These are phyloP conservation scores for Callionymus lyra DNA, from an alignment of 2,113 vertebrate genomes.

Conservation along the genomic window DNA sequence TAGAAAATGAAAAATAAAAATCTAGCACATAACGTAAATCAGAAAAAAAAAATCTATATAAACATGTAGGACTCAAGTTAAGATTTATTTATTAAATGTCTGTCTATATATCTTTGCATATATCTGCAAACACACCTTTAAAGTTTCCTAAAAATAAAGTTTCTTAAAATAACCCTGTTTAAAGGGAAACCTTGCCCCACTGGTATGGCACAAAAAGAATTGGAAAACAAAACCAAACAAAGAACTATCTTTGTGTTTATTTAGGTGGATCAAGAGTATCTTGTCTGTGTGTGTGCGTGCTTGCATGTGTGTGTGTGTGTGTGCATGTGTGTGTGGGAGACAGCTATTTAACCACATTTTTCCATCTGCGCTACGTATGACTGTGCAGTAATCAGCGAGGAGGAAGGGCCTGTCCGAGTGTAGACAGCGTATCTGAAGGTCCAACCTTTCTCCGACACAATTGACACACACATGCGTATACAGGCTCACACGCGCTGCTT, in stretches of 20 bases:
- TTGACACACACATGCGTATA: slow-evolving; percentile 15
- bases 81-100: no score
- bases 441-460: slow-evolving; percentile 32
- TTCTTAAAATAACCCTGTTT: slow-evolving; percentile 24
- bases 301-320: slow-evolving; percentile 9
- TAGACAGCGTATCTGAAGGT: slow-evolving; percentile 51
- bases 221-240: slow-evolving; percentile 38
- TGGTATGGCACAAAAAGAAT: slow-evolving; percentile 13
- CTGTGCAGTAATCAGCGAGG: slow-evolving; percentile 47
- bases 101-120: slow-evolving; percentile 5
- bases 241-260: slow-evolving; percentile 48
- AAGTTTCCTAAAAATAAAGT: slow-evolving; percentile 28
- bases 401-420: slow-evolving; percentile 49
- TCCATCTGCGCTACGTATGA: slow-evolving; percentile 37
- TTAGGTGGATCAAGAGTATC: slow-evolving; percentile 35
- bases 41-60: no score
- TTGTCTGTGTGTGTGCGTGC: slow-evolving; percentile 28
- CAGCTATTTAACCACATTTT: slow-evolving; percentile 30
- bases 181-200: no score
- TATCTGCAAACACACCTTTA: slow-evolving; percentile 12
- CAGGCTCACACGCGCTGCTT: slow-evolving; percentile 4
- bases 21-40: no score
- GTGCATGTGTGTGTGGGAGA: slow-evolving; percentile 7
- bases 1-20: no score
- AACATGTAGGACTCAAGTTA: no score